These are phyloP conservation scores for Phasianus colchicus DNA, from an alignment of 2,113 vertebrate genomes.

Conservation along the genomic window DNA sequence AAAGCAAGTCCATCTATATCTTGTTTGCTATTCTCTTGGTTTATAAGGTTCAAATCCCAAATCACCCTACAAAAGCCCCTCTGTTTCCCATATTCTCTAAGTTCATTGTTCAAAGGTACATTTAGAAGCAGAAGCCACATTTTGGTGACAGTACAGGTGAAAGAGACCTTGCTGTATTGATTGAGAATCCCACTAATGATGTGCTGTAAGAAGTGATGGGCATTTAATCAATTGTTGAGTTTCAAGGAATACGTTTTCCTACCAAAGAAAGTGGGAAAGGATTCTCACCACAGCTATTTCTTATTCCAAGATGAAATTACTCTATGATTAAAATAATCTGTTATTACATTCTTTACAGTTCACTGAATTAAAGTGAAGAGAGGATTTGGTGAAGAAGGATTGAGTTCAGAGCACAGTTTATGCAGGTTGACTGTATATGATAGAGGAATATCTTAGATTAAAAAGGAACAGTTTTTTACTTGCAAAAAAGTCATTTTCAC, in stretches of 20 bases:
- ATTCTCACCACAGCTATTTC: neutral
- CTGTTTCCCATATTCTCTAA: neutral
- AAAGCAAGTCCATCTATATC: neutral
- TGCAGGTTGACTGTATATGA: neutral
- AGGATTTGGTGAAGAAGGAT: neutral
- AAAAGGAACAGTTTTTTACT: neutral
- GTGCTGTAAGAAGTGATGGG: neutral
- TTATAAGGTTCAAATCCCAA: neutral
- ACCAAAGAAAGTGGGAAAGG: neutral
- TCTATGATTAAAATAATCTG: slow-evolving; percentile 1
- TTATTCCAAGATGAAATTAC: slow-evolving; percentile 10
- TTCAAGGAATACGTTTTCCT: neutral
- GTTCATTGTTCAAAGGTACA: neutral
- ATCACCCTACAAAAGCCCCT: neutral
- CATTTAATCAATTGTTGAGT: slow-evolving; percentile 28
- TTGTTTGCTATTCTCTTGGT: neutral
- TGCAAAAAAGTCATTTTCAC: neutral
- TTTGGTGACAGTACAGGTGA: slow-evolving; percentile 15
- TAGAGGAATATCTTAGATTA: neutral
- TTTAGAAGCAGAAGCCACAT: slow-evolving; percentile 42
- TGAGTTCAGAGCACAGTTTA: neutral
- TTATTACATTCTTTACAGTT: neutral
- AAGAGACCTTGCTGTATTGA: neutral
- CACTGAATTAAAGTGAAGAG: neutral
- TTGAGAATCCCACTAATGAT: slow-evolving; percentile 26